Evolutionary conservation across 2,797 vertebrate genomes (phyloP).

Genomic region (Chaetodon trifasciatus): DNA sequence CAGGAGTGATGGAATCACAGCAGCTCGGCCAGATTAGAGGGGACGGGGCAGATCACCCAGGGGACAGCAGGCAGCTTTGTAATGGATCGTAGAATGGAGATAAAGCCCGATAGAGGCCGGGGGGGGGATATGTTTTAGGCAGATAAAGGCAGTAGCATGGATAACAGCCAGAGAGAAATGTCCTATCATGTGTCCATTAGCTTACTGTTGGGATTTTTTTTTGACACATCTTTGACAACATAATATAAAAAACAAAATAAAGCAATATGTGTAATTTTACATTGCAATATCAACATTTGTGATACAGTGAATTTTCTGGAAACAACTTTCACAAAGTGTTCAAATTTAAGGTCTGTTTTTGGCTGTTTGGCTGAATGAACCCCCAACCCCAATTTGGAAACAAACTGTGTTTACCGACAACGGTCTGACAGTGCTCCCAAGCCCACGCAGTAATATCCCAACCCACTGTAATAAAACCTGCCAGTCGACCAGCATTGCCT

Average conservation of each 20-base stretch:
- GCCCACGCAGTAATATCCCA: no score
- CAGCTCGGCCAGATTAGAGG: slow-evolving; percentile 77
- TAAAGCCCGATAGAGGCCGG: slow-evolving; percentile 60
- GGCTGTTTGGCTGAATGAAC: neutral
- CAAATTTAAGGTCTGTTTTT: neutral
- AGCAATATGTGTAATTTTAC: neutral
- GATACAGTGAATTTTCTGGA: neutral
- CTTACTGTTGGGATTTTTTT: slow-evolving; percentile 3
- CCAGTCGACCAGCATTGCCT: no score
- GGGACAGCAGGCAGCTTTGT: slow-evolving; percentile 69
- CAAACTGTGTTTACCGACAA: no score
- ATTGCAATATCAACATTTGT: neutral
- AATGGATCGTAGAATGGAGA: slow-evolving; percentile 68
- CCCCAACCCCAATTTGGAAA: no score
- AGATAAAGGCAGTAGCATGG: slow-evolving; percentile 58
- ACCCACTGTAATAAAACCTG: no score
- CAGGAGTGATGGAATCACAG: slow-evolving; percentile 79
- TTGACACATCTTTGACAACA: neutral
- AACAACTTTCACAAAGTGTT: neutral
- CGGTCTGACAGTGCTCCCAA: no score
- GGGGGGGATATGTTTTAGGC: slow-evolving; percentile 53
- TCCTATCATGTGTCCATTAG: slow-evolving; percentile 19
- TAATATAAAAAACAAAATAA: neutral
- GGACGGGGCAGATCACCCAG: slow-evolving; percentile 70
- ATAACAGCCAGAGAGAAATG: slow-evolving; percentile 53